phyloP scores from a whole-genome alignment of 2,888 invertebrate genomes.

The Melanchra persicariae region DNA sequence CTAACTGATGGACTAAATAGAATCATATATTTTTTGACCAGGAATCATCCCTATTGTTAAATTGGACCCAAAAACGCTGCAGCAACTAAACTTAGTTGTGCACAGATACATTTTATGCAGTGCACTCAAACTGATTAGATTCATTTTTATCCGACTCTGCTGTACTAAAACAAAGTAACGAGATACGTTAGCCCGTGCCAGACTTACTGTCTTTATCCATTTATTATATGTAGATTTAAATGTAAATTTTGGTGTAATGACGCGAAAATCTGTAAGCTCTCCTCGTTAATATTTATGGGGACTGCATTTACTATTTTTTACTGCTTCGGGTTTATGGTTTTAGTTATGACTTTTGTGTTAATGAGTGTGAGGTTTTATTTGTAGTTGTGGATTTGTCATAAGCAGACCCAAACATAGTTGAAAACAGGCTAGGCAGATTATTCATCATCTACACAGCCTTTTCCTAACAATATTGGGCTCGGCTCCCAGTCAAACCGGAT shows the following conservation, averaged over 20 bases:
- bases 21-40: too few species aligned
- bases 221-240: conserved; percentile 51
- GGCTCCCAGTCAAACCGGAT: too few species aligned
- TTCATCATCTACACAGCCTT: too few species aligned
- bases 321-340: conserved; percentile 4
- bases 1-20: too few species aligned
- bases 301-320: conserved; percentile 44
- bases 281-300: conserved; percentile 54
- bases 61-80: conserved; percentile 45
- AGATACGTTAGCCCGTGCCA: conserved; percentile 47
- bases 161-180: conserved; percentile 55
- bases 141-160: conserved; percentile 51
- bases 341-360: conserved; percentile 32
- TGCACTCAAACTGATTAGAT: conserved; percentile 63
- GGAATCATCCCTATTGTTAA: too few species aligned
- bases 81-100: conserved; percentile 30
- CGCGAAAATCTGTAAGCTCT: conserved; percentile 51
- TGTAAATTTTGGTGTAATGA: conserved; percentile 59
- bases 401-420: background rate
- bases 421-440: background rate
- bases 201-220: conserved; percentile 51
- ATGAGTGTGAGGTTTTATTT: background rate
- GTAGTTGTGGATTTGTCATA: background rate
- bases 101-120: conserved; percentile 40
- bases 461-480: too few species aligned